These are phyloP conservation scores for Corythornis leucogaster DNA, from an alignment of 2,797 vertebrate genomes.

Conservation along the genomic window DNA sequence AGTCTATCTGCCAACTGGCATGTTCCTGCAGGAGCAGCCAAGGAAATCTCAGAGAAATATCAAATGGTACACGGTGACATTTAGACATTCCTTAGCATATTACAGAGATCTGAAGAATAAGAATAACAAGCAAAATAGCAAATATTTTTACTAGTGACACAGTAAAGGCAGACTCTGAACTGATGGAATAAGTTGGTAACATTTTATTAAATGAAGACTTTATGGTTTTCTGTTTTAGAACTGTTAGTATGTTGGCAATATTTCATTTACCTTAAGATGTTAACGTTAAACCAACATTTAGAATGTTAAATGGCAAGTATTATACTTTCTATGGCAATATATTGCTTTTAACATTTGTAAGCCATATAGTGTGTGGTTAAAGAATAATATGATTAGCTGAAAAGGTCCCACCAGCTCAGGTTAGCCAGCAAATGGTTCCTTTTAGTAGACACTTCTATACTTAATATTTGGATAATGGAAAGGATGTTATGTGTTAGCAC, in stretches of 20 bases:
- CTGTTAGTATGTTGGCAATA: neutral
- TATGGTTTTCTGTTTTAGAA: neutral
- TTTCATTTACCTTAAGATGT: neutral
- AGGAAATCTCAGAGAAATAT: neutral
- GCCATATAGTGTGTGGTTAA: neutral
- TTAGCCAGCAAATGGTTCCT: neutral
- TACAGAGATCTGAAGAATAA: neutral
- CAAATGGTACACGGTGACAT: neutral
- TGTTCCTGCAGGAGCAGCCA: accelerated
- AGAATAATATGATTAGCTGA: neutral
- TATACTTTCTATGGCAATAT: neutral
- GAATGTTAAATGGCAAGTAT: neutral
- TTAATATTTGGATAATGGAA: neutral
- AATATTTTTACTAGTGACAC: neutral
- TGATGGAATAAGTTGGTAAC: neutral
- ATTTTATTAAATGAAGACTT: neutral
- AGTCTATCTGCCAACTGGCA: neutral
- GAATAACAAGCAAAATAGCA: neutral
- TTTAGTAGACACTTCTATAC: neutral
- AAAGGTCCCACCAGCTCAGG: neutral
- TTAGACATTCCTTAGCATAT: neutral
- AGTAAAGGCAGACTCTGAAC: neutral
- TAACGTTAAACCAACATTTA: neutral
- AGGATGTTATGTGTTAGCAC: neutral
- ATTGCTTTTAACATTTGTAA: neutral